Conservation (phyloP, 2,797 vertebrate genomes). For the Chloroceryle amazona region DNA sequence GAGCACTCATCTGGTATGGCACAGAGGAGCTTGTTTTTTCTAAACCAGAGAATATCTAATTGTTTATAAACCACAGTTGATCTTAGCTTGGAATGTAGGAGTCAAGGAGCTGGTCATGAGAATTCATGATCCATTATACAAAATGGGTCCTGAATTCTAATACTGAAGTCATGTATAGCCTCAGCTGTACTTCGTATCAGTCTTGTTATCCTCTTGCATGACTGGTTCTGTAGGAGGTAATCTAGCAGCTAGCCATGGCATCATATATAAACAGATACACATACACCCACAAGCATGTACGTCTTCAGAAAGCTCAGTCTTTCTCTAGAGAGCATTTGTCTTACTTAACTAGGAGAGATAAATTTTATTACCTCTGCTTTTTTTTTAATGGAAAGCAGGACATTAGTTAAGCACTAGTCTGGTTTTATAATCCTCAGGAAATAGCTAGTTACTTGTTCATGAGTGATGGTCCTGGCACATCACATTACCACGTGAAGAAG, state of each 20-base stretch:
- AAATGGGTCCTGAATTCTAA: not conserved
- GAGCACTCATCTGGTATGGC: not conserved
- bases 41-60: not conserved
- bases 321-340: not conserved
- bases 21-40: not conserved
- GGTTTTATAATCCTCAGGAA: conserved; percentile 19
- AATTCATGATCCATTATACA: not conserved
- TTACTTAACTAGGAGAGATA: not conserved
- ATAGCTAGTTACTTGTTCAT: not conserved
- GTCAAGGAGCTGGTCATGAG: not conserved
- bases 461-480: not conserved
- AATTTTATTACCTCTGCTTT: not conserved
- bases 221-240: not conserved
- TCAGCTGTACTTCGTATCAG: not conserved
- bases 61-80: not conserved
- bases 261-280: not conserved
- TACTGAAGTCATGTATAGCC: not conserved
- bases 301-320: not conserved
- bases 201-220: not conserved
- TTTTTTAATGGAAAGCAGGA: not conserved
- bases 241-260: not conserved
- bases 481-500: not conserved
- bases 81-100: not conserved
- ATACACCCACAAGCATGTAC: not conserved
- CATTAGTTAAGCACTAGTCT: not conserved